Percentiles rank a stretch among this genome's conserved stretches.
Conservation (phyloP, 92 coral and sea anemone genomes). For the Epizoanthus fatuus region DNA sequence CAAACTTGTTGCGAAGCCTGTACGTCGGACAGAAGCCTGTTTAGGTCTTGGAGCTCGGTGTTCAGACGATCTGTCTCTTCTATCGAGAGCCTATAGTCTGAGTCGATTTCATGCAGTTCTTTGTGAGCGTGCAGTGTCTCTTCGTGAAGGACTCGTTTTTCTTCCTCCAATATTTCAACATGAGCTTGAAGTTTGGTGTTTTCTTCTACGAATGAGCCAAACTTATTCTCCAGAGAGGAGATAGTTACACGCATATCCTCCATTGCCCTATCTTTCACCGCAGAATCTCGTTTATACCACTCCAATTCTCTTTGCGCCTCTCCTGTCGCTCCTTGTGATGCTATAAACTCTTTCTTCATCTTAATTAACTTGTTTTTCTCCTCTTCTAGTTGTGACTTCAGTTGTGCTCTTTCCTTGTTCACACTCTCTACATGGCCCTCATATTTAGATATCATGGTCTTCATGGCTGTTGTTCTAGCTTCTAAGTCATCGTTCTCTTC, state of each 20-base stretch:
- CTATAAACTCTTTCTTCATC: constrained; percentile 77
- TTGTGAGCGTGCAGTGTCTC: constrained; percentile 87
- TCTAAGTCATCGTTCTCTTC: constrained; percentile 95
- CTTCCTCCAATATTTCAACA: constrained; percentile 92
- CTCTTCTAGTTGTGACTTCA: constrained; percentile 90
- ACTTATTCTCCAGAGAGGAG: constrained; percentile 91
- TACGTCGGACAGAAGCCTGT: constrained; percentile 89
- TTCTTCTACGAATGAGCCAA: constrained; percentile 92
- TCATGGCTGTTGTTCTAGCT: constrained; percentile 83
- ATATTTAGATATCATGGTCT: constrained; percentile 87
- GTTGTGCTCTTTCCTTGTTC: constrained; percentile 75
- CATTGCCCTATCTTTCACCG: constrained; percentile 84
- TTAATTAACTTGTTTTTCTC: constrained; percentile 84
- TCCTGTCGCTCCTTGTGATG: constrained; percentile 74
- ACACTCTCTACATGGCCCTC: constrained; percentile 84
- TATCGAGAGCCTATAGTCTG: constrained; percentile 79
- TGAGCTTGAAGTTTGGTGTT: constrained; percentile 92
- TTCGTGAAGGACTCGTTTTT: constrained; percentile 84
- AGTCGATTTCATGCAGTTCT: constrained; percentile 83
- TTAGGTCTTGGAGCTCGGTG: constrained; percentile 85
- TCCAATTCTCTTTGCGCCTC: constrained; percentile 85
- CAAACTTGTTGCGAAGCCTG: constrained; percentile 91
- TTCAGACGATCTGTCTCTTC: constrained; percentile 90
- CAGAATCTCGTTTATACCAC: constrained; percentile 88
- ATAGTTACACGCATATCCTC: constrained; percentile 87